phyloP scores from a whole-genome alignment of 2,113 vertebrate species.

The Phoenicopterus ruber region DNA sequence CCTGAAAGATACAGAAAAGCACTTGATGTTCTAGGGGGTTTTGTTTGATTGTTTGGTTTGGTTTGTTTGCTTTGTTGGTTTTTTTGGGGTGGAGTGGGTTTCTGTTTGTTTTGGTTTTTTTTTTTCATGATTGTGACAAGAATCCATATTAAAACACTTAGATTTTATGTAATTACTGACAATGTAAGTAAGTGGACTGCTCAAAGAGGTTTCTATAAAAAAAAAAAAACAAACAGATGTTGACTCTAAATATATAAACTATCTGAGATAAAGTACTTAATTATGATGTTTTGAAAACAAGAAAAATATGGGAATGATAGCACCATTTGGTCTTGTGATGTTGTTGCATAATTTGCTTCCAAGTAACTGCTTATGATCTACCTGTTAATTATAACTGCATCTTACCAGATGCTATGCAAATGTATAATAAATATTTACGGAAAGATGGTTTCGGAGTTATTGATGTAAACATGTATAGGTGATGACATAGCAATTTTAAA shows the following conservation, averaged over 20 bases:
- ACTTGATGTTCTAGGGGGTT: accelerated
- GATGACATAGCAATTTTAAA: background rate
- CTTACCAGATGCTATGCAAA: background rate
- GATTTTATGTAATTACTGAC: background rate
- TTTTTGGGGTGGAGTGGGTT: accelerated
- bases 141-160: background rate
- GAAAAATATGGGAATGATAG: background rate
- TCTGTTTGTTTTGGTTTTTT: background rate
- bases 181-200: background rate
- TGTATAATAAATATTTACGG: background rate
- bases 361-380: background rate
- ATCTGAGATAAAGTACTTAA: background rate
- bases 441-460: background rate
- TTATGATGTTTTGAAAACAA: background rate
- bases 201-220: background rate
- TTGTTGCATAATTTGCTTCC: background rate
- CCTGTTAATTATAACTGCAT: background rate
- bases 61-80: background rate
- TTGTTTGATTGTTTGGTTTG: background rate
- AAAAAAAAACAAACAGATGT: background rate
- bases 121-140: background rate
- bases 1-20: background rate
- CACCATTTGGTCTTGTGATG: background rate
- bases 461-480: background rate
- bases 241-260: background rate